Percentiles rank a stretch among this genome's conserved stretches.
Conservation (phyloP, 2,888 invertebrate species). For the Pterostichus niger region DNA sequence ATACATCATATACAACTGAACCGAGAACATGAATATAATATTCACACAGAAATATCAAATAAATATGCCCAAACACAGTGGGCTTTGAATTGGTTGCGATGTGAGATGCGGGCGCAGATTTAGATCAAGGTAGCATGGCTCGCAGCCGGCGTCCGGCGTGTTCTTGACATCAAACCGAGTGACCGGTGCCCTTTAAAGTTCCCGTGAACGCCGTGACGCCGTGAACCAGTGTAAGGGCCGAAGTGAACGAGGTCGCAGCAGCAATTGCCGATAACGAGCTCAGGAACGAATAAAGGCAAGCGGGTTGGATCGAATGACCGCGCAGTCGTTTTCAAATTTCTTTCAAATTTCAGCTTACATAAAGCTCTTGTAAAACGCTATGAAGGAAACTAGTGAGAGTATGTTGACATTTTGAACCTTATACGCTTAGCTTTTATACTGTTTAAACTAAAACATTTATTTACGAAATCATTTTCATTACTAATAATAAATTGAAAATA, state of each 20-base stretch:
- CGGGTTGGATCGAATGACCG: constrained; percentile 38
- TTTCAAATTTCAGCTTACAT: constrained; percentile 47
- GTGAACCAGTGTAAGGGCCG: constrained; percentile 43
- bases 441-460: neutral
- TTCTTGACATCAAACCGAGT: constrained; percentile 21
- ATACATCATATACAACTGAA: neutral
- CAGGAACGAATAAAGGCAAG: constrained; percentile 56
- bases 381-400: neutral
- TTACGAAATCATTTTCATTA: neutral
- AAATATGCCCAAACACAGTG: constrained; percentile 34
- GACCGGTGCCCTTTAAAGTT: constrained; percentile 54
- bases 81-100: constrained; percentile 5
- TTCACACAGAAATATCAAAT: constrained; percentile 19
- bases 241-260: constrained; percentile 50
- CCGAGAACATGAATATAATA: neutral
- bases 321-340: constrained; percentile 54
- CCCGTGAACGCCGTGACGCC: neutral
- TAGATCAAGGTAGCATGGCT: neutral
- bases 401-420: neutral
- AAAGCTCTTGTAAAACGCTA: constrained; percentile 18
- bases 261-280: constrained; percentile 61
- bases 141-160: neutral
- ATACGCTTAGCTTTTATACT: neutral
- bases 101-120: neutral
- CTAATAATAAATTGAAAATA: no score